Evolutionary conservation across 2,113 vertebrate genomes (phyloP), one percentile per base, ranked within the genome.

Genomic region (Phaethornis superciliosus): DNA sequence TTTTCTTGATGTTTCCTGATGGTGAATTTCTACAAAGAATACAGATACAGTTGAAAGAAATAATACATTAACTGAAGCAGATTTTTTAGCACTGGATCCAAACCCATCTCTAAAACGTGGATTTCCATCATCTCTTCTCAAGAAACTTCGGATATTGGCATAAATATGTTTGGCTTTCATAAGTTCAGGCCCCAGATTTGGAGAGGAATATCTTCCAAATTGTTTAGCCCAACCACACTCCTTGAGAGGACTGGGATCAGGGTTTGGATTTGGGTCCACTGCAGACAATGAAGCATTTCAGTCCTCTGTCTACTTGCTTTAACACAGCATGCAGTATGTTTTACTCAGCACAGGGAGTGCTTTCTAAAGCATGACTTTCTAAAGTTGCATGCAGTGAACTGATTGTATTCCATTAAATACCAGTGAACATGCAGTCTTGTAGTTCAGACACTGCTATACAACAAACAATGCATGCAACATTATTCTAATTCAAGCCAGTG

Each of bases 1-100:
- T 81, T 76, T 23, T 35, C 58, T 17, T 58, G 72, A 71, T 26
- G 56, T 15, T 90, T 86, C 26, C n/a, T 69, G 49, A 54, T 10
- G 85, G 12, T 32, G 10, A 46, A 72, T 49, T 85, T 95, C 96
- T 96, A 91, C 46, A 89, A 95, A 78, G 6, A 94, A 95, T 27
- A 95, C 4, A 90, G 64, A 64, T 21, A 44, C 0, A 2, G 52
- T 47, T 96, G 76, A 91, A 78, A 44, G 59, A 81, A 79, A 81
- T 15, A 64, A 12, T 59, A 18, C 18, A 35, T 74, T 42, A 83
- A 23, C 37, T 18, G 27, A 83, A 56, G 28, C 16, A 49, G 63
- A 40, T 18, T 47, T 11, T 49, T 89, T 60, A 91, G 85, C 44
- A 69, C 0, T 75, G 91, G 81, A 89, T 81, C 33, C 46, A 27